phyloP scores from a whole-genome alignment of 1,140 invertebrate genomes.

The Diuraphis noxia region DNA sequence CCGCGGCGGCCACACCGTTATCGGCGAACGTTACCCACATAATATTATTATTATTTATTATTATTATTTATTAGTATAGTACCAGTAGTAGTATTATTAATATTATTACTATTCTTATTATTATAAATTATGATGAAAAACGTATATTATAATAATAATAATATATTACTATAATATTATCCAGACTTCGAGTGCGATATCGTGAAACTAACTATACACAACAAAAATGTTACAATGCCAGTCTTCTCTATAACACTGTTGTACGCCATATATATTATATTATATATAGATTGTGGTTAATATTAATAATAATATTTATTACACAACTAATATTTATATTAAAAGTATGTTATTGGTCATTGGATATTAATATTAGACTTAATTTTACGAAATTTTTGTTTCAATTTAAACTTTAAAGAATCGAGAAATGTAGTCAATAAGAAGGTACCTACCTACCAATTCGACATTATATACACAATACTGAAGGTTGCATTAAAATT shows the following conservation, averaged over 20 bases:
- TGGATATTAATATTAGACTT: not conserved
- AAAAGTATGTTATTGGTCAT: not conserved
- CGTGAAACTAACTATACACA: not conserved
- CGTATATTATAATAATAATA: too few species aligned
- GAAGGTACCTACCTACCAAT: not conserved
- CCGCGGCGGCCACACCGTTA: not conserved
- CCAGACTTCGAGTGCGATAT: not conserved
- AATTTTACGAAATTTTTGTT: too few species aligned
- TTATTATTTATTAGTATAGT: not conserved
- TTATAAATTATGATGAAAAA: not conserved
- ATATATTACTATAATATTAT: not conserved
- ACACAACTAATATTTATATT: not conserved
- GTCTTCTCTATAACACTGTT: not conserved
- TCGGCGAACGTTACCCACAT: conserved; percentile 41
- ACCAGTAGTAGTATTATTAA: not conserved
- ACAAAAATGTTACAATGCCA: not conserved
- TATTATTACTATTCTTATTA: not conserved
- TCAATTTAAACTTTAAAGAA: not conserved
- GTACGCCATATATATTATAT: not conserved
- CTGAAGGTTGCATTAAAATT: not conserved
- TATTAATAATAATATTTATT: not conserved
- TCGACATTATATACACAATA: not conserved
- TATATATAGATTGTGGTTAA: not conserved
- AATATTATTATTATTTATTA: not conserved
- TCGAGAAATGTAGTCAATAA: not conserved